phyloP scores from a whole-genome alignment of 2,888 invertebrate genomes.

The Agapostemon virescens region DNA sequence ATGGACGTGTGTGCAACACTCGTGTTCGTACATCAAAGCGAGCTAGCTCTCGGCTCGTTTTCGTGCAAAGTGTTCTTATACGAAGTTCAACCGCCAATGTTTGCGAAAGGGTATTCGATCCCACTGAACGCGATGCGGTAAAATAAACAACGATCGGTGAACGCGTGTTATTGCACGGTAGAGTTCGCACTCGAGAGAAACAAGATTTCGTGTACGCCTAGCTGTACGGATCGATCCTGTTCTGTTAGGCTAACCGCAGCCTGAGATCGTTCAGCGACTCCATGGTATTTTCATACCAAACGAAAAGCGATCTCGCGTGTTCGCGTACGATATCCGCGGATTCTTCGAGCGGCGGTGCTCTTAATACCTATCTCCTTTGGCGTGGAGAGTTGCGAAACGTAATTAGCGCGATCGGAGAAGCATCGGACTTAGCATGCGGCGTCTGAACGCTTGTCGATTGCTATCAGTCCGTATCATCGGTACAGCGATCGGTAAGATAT shows the following conservation, averaged over 20 bases:
- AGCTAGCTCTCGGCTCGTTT: not conserved
- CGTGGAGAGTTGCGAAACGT: slow-evolving; percentile 22
- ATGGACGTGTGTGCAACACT: too few species aligned
- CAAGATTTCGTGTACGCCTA: not conserved
- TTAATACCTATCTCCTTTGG: slow-evolving; percentile 32
- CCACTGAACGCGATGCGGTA: not conserved
- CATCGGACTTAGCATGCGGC: not conserved
- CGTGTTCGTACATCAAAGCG: not conserved
- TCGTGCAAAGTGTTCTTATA: not conserved
- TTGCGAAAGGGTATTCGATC: not conserved
- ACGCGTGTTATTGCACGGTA: not conserved
- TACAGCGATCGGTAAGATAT: too few species aligned
- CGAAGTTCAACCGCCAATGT: not conserved
- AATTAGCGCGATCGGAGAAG: slow-evolving; percentile 43
- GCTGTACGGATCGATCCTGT: not conserved
- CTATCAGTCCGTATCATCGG: not conserved
- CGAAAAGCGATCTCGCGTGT: not conserved
- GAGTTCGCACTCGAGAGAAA: not conserved
- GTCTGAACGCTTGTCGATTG: not conserved
- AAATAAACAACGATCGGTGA: not conserved
- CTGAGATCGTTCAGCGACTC: not conserved
- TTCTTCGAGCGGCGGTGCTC: not conserved
- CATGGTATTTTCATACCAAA: slow-evolving; percentile 1
- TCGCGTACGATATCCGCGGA: not conserved
- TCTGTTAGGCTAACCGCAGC: not conserved